Conservation (phyloP, 2,888 invertebrate species). For the Galeruca laticollis region DNA sequence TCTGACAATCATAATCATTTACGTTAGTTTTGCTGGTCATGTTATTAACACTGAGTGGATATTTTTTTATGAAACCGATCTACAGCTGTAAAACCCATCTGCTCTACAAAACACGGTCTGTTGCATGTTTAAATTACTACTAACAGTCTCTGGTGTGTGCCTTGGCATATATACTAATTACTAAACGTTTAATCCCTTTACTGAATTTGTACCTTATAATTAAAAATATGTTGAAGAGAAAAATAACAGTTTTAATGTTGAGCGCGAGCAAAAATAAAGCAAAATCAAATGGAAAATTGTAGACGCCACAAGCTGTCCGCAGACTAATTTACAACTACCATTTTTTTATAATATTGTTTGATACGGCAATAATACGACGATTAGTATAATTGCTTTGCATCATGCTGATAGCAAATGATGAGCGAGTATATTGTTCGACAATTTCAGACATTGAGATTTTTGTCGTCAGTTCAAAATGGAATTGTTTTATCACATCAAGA, state of each 20-base stretch:
- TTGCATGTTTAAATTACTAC: conserved; percentile 28
- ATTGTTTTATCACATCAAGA: no score
- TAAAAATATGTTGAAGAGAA: neutral
- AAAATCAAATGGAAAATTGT: neutral
- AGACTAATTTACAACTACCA: neutral
- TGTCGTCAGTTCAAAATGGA: no score
- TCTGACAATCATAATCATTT: conserved; percentile 7
- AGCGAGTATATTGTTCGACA: no score
- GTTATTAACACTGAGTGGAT: neutral
- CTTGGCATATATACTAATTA: conserved; percentile 31
- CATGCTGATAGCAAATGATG: no score
- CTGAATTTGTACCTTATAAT: conserved; percentile 23
- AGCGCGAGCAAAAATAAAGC: neutral
- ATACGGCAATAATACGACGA: no score
- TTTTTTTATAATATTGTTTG: neutral
- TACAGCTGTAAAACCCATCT: conserved; percentile 48
- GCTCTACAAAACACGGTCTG: conserved; percentile 26
- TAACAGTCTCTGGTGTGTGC: conserved; percentile 29
- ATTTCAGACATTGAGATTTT: no score
- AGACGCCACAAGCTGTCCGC: neutral
- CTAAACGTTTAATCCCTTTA: conserved; percentile 19
- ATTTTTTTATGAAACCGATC: conserved; percentile 8
- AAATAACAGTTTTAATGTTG: neutral
- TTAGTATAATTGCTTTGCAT: no score
- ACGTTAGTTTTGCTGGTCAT: neutral